Evolutionary conservation across 1,140 invertebrate genomes (phyloP).

Genomic region (Pachypsylla venusta): DNA sequence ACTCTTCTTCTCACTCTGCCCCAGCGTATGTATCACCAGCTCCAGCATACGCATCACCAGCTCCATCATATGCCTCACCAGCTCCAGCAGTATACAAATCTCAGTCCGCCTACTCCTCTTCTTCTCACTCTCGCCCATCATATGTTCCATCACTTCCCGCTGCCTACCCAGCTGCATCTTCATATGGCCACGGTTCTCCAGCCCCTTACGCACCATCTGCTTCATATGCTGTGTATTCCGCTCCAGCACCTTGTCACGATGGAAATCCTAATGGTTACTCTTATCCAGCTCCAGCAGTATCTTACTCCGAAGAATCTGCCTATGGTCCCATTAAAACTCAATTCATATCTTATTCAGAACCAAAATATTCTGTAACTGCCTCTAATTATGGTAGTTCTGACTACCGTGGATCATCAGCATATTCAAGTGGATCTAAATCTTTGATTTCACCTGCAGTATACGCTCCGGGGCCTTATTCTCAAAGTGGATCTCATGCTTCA

Average conservation of each 20-base stretch:
- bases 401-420: slow-evolving; percentile 2
- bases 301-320: slow-evolving; percentile 8
- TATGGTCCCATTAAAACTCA: neutral
- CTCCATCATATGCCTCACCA: neutral
- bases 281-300: neutral
- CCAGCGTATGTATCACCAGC: neutral
- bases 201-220: neutral
- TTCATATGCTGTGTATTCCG: neutral
- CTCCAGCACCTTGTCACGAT: neutral
- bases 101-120: neutral
- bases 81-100: neutral
- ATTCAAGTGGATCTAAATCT: neutral
- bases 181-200: neutral
- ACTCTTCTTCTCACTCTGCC: neutral
- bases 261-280: neutral
- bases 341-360: neutral
- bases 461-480: neutral
- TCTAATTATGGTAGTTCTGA: neutral
- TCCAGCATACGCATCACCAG: neutral
- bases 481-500: neutral
- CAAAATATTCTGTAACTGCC: neutral
- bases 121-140: neutral
- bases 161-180: neutral
- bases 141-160: neutral
- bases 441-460: neutral